A percentile compares a stretch with the other conserved stretches of the same genome.
Evolutionary conservation across 2,888 invertebrate genomes (phyloP).

Genomic region (Abrostola tripartita): DNA sequence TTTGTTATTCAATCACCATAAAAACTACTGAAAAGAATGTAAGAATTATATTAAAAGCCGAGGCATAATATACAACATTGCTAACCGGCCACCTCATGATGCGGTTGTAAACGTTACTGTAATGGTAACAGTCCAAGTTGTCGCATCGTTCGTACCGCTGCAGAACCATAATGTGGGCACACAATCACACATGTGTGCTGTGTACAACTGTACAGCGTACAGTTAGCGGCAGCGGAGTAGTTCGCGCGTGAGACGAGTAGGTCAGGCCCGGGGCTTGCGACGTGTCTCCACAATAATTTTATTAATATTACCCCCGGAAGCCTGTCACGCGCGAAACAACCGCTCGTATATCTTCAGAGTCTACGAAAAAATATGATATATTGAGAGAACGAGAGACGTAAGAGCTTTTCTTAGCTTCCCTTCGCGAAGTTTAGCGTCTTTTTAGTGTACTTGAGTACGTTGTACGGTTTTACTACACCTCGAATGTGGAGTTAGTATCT

Average conservation of each 20-base stretch:
- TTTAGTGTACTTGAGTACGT: slow-evolving; percentile 74
- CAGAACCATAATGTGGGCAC: slow-evolving; percentile 16
- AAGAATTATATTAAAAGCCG: too few relatives aligned
- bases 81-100: neutral
- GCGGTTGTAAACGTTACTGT: neutral
- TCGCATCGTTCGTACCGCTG: slow-evolving; percentile 16
- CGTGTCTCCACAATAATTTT: slow-evolving; percentile 87
- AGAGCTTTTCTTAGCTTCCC: slow-evolving; percentile 81
- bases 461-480: slow-evolving; percentile 59
- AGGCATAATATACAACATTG: too few relatives aligned
- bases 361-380: slow-evolving; percentile 87
- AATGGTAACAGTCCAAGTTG: slow-evolving; percentile 19
- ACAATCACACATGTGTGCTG: too few relatives aligned
- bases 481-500: slow-evolving; percentile 58
- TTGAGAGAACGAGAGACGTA: slow-evolving; percentile 84
- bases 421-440: slow-evolving; percentile 77
- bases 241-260: slow-evolving; percentile 64
- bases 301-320: slow-evolving; percentile 87
- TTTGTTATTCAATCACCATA: too few relatives aligned
- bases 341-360: slow-evolving; percentile 83
- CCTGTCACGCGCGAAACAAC: slow-evolving; percentile 85
- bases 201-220: neutral
- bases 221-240: slow-evolving; percentile 41
- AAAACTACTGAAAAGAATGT: too few relatives aligned
- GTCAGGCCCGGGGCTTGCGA: slow-evolving; percentile 71